phyloP scores from a whole-genome alignment of 2,797 vertebrate genomes.

The Falco berigora region DNA sequence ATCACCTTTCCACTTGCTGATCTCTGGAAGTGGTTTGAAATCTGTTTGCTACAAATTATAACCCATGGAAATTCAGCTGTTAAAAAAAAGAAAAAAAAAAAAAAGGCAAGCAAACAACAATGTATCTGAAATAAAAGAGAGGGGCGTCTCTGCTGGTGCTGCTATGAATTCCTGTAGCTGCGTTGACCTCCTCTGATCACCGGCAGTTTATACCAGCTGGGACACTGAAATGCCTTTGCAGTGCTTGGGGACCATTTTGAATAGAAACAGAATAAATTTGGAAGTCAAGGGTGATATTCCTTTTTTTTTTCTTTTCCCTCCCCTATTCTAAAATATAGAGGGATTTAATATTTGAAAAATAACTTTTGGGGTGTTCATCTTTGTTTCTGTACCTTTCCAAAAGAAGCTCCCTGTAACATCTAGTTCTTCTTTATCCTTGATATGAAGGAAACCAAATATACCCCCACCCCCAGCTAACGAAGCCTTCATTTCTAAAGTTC shows the following conservation, averaged over 20 bases:
- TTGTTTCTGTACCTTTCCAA: not conserved
- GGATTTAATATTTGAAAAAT: not conserved
- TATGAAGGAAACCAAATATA: not conserved
- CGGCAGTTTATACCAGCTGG: not conserved
- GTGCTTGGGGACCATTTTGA: not conserved
- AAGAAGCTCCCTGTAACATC: not conserved
- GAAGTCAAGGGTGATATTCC: not conserved
- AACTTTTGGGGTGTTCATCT: not conserved
- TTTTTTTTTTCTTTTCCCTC: accelerated
- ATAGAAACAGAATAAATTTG: not conserved
- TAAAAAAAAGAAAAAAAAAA: not conserved
- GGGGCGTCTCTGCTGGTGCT: not conserved
- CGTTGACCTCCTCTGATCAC: not conserved
- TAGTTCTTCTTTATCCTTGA: not conserved
- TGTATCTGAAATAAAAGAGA: not conserved
- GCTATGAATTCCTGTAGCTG: not conserved
- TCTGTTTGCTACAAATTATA: not conserved
- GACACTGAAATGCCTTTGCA: not conserved
- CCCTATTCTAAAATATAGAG: not conserved
- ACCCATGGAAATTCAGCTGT: not conserved
- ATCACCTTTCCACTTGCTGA: not conserved
- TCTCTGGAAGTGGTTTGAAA: not conserved
- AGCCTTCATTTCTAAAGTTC: not conserved
- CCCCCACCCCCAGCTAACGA: not conserved
- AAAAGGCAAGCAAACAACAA: not conserved